A percentile compares a stretch with the other conserved stretches of the same genome.
phyloP scores from a whole-genome alignment of 2,797 vertebrate genomes.

The Lutjanus argentimaculatus region DNA sequence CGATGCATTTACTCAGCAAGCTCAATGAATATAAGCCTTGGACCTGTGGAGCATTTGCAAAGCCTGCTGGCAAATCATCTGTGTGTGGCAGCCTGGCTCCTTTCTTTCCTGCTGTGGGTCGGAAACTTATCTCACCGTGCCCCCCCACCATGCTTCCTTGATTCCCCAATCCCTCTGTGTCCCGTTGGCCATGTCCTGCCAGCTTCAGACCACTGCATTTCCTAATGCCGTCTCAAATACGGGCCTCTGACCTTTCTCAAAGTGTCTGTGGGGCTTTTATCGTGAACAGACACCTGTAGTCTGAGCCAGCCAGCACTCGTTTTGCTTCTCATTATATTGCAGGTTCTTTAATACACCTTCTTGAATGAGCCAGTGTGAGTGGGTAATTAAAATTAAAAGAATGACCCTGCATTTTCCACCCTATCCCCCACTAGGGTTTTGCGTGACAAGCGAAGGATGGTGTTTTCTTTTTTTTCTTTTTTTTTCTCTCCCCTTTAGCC shows the following conservation, averaged over 20 bases:
- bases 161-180: slow-evolving; percentile 28
- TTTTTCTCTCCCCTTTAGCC: slow-evolving; percentile 22
- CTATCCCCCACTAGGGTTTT: slow-evolving; percentile 13
- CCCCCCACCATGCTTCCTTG: slow-evolving; percentile 8
- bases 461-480: slow-evolving; percentile 23
- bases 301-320: neutral
- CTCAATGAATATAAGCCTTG: slow-evolving; percentile 33
- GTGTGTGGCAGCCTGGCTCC: slow-evolving; percentile 10
- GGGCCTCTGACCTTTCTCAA: slow-evolving; percentile 53
- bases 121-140: slow-evolving; percentile 14
- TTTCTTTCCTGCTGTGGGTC: slow-evolving; percentile 28
- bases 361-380: slow-evolving; percentile 31
- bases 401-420: slow-evolving; percentile 35
- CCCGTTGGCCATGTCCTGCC: slow-evolving; percentile 43
- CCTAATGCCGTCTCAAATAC: slow-evolving; percentile 40
- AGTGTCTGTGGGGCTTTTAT: slow-evolving; percentile 40
- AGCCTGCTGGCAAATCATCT: slow-evolving; percentile 59
- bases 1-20: slow-evolving; percentile 39
- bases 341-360: slow-evolving; percentile 29
- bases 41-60: slow-evolving; percentile 46
- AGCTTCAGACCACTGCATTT: slow-evolving; percentile 45
- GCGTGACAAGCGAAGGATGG: slow-evolving; percentile 39
- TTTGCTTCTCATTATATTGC: slow-evolving; percentile 27
- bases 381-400: slow-evolving; percentile 57
- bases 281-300: slow-evolving; percentile 27